phyloP scores from a whole-genome alignment of 2,888 invertebrate species.

The Callinectes sapidus region DNA sequence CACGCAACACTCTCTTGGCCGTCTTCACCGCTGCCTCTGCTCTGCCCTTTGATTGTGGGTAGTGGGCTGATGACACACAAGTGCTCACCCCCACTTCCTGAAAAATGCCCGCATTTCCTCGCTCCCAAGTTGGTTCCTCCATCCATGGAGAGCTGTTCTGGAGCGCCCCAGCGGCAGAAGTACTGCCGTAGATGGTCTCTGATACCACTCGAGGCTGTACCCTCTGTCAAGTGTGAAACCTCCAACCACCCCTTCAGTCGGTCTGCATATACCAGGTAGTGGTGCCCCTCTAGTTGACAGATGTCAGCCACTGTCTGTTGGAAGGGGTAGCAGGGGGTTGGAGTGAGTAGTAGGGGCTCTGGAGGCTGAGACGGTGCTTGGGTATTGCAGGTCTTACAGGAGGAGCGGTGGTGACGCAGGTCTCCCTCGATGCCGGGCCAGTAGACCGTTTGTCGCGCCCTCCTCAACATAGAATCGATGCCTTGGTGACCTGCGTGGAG shows the following conservation, averaged over 20 bases:
- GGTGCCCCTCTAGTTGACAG: neutral
- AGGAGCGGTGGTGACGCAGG: neutral
- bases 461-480: neutral
- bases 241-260: neutral
- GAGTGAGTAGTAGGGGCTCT: too few species aligned
- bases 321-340: too few species aligned
- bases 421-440: neutral
- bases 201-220: neutral
- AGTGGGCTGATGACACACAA: neutral
- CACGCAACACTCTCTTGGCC: conserved; percentile 28
- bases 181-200: neutral
- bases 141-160: conserved; percentile 30
- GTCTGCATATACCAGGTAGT: neutral
- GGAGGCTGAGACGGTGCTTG: too few species aligned
- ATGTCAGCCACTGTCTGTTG: too few species aligned
- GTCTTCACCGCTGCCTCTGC: conserved; percentile 37
- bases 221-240: neutral
- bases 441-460: neutral
- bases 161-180: too few species aligned
- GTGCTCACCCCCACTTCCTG: neutral
- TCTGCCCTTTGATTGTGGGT: conserved; percentile 41
- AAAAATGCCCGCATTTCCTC: conserved; percentile 35
- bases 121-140: conserved; percentile 42
- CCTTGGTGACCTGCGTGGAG: neutral
- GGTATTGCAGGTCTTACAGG: neutral